Percentiles rank a stretch among this genome's conserved stretches.
Evolutionary conservation across 2,797 vertebrate species (phyloP).

Genomic region (Vultur gryphus): DNA sequence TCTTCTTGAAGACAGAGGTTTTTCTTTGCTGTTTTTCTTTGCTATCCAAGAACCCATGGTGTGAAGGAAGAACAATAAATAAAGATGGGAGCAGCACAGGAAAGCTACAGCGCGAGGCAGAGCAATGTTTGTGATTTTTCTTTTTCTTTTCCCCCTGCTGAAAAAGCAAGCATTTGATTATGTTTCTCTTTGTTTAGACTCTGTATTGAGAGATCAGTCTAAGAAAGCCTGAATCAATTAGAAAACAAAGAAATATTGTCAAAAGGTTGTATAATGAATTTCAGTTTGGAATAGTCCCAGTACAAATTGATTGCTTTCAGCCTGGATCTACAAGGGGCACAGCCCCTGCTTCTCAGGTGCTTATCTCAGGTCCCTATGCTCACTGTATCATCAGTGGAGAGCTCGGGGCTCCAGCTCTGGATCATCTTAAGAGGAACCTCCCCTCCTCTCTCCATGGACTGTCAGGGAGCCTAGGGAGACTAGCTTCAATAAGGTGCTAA

Average conservation of each 20-base stretch:
- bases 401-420: background rate
- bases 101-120: background rate
- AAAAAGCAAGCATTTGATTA: slow-evolving; percentile 1
- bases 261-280: background rate
- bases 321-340: background rate
- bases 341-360: background rate
- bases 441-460: background rate
- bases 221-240: slow-evolving; percentile 27
- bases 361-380: background rate
- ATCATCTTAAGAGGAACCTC: background rate
- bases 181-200: background rate
- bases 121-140: background rate
- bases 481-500: background rate
- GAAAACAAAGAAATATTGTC: slow-evolving; percentile 20
- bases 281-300: background rate
- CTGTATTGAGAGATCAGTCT: background rate
- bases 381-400: background rate
- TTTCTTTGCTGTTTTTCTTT: background rate
- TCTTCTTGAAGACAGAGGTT: background rate
- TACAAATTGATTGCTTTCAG: background rate
- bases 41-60: background rate
- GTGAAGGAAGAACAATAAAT: background rate
- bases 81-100: background rate
- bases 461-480: background rate
- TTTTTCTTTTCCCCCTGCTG: background rate